Conservation (phyloP, 1,140 invertebrate genomes). For the Planococcus citri region DNA sequence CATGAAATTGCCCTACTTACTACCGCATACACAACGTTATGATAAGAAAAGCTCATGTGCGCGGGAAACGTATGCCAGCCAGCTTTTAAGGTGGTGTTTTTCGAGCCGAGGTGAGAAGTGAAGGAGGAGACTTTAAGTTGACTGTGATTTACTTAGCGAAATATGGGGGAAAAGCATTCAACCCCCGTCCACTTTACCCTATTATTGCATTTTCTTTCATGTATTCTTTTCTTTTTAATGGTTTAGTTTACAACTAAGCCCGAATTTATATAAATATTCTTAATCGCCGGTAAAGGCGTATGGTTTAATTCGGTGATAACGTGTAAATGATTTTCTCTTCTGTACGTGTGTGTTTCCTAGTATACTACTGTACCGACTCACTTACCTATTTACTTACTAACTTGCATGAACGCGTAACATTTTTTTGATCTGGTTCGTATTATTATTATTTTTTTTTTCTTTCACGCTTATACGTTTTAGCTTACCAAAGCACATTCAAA, state of each 20-base stretch:
- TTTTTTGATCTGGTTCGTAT: no score
- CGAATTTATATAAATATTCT: conserved; percentile 8
- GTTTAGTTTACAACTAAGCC: conserved; percentile 6
- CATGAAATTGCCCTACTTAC: conserved; percentile 18
- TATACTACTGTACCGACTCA: no score
- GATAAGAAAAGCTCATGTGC: not conserved
- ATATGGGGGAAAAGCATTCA: not conserved
- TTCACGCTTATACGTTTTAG: no score
- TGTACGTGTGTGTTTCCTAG: no score
- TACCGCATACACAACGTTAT: not conserved
- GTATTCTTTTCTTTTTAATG: conserved; percentile 8
- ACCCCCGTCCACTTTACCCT: not conserved
- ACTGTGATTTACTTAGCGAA: conserved; percentile 1
- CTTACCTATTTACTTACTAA: no score
- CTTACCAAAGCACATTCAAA: no score
- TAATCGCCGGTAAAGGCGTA: conserved; percentile 1
- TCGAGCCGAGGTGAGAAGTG: not conserved
- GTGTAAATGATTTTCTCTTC: not conserved
- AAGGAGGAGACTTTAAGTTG: not conserved
- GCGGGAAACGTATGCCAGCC: not conserved
- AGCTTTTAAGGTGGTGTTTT: no score
- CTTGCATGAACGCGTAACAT: no score
- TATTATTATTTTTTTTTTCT: no score
- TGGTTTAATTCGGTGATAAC: not conserved
- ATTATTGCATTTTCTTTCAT: not conserved